Percentiles rank a stretch among this genome's conserved stretches.
Conservation (phyloP, 1,140 invertebrate species). For the Papilio polytes region DNA sequence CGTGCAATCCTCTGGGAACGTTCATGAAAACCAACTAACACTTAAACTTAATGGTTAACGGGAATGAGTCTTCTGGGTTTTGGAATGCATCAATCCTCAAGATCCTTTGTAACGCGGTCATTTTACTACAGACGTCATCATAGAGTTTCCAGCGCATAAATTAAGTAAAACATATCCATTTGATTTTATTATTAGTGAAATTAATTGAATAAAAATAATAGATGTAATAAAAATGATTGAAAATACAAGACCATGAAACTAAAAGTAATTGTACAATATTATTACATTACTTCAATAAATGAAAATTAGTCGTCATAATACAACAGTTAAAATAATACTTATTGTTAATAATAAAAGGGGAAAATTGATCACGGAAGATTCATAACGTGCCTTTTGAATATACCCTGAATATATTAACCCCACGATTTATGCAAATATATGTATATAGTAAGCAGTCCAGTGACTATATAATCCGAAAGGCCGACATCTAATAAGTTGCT, state of each 20-base stretch:
- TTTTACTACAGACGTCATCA: not conserved
- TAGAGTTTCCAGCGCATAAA: not conserved
- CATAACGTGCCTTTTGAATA: slow-evolving; percentile 6
- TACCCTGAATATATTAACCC: slow-evolving; percentile 18
- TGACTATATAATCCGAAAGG: slow-evolving; percentile 18
- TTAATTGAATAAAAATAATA: too few species aligned
- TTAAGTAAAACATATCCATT: not conserved
- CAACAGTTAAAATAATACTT: slow-evolving; percentile 1
- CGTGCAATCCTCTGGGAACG: not conserved
- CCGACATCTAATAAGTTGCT: slow-evolving; percentile 1
- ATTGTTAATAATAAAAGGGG: slow-evolving; percentile 19
- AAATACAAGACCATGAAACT: not conserved
- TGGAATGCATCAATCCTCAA: not conserved
- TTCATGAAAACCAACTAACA: not conserved
- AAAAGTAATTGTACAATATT: too few species aligned
- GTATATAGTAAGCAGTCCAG: slow-evolving; percentile 31
- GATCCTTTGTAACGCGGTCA: not conserved
- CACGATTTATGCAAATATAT: slow-evolving; percentile 36
- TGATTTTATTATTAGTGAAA: too few species aligned
- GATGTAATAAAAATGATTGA: too few species aligned
- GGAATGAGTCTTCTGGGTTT: not conserved
- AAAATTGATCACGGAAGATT: slow-evolving; percentile 13
- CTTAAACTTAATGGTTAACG: not conserved
- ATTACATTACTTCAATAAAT: not conserved
- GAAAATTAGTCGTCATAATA: not conserved